Evolutionary conservation across 2,888 invertebrate genomes (phyloP), one percentile per base, ranked within the genome.

Genomic region (Acleris holmiana): DNA sequence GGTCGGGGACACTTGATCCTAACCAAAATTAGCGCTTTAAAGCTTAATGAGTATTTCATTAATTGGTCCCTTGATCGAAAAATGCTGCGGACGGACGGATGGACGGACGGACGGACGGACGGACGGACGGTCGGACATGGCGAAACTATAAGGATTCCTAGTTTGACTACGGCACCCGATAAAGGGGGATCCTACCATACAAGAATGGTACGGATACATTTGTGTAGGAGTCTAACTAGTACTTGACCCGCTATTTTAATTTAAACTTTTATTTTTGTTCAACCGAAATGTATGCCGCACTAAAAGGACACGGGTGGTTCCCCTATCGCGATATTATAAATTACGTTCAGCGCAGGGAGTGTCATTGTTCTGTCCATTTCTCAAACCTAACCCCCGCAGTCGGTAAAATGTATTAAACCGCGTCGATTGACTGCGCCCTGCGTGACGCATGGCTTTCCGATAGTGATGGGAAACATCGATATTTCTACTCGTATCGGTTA

Each of bases 391-490:
- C 58, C 62, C 62, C 50, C 50, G 23, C 40, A 64, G 63, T 64
- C 47, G 40, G 53, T 48, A 29, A 55, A 84, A 86, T 85, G 83
- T 83, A 86, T 85, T 83, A 87, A 86, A 88, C 89, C 88, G 74
- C 89, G 85, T 79, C 82, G 83, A 89, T 89, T 87, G 88, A 89
- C 89, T 89, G 83, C 82, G 76, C 85, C 85, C 83, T 75, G 75
- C 68, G 78, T 87, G 86, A 88, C 84, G 82, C 82, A 82, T 82
- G 60, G 63, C 70, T 75, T 78, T 75, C 57, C 60, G 66, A 63
- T 70, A 76, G 77, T 75, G 79, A 40, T 68, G 74, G 58, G 51
- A 55, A 62, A 61, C 47, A 62, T 40, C 46, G 50, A 54, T 69
- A 61, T 67, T 50, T 40, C 23, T 50, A 13, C 13, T 21, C 15